These are phyloP conservation scores for Nematolebias whitei DNA, from an alignment of 2,113 vertebrate species.

Conservation along the genomic window DNA sequence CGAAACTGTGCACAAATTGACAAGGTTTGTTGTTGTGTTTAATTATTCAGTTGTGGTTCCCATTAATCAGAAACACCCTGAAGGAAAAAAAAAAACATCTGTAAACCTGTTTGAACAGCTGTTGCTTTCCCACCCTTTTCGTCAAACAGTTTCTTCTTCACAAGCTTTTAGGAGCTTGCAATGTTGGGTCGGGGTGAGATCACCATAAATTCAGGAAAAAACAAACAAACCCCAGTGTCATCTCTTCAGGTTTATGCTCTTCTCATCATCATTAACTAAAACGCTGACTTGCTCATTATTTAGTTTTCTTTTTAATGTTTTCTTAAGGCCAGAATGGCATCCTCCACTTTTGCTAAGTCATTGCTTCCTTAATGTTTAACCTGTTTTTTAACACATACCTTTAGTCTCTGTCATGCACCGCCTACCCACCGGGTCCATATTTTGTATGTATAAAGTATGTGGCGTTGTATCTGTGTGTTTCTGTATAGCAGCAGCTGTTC, in stretches of 20 bases:
- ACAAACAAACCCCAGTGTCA: too few relatives aligned
- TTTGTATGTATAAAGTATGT: background rate
- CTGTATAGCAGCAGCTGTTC: constrained; percentile 30
- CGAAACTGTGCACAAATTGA: background rate
- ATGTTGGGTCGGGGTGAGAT: constrained; percentile 2
- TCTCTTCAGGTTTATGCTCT: background rate
- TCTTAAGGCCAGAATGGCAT: constrained; percentile 31
- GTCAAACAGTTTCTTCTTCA: constrained; percentile 1
- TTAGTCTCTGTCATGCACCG: background rate
- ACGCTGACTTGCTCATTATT: constrained; percentile 35
- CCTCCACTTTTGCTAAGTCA: constrained; percentile 40
- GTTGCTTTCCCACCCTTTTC: constrained; percentile 29
- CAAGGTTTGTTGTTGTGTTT: background rate
- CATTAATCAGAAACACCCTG: background rate
- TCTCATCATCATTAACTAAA: constrained; percentile 37
- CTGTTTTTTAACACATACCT: background rate
- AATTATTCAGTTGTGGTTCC: background rate
- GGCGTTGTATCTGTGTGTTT: background rate
- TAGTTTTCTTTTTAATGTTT: constrained; percentile 44
- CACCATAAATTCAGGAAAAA: constrained; percentile 4
- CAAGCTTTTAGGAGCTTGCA: background rate
- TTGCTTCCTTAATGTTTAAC: constrained; percentile 46
- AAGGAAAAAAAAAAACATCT: background rate
- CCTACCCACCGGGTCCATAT: background rate
- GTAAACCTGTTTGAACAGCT: constrained; percentile 25